A percentile compares a stretch with the other conserved stretches of the same genome.
Conservation (phyloP, 1,140 invertebrate genomes). For the Leptoteleia sp. region DNA sequence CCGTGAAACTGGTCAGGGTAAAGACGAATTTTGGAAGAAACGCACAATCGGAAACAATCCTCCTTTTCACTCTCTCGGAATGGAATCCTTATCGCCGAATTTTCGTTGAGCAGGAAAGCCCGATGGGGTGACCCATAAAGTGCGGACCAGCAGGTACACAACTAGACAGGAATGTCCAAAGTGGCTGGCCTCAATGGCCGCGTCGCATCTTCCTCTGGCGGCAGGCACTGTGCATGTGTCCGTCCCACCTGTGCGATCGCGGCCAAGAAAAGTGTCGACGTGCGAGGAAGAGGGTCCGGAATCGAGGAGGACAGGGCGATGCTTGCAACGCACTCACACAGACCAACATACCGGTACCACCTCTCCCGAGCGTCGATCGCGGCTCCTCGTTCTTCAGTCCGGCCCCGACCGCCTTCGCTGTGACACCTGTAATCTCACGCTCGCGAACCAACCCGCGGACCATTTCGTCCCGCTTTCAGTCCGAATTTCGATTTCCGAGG, state of each 20-base stretch:
- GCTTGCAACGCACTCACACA: constrained; percentile 50
- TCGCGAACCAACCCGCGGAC: constrained; percentile 20
- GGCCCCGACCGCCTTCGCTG: constrained; percentile 70
- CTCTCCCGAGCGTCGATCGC: constrained; percentile 61
- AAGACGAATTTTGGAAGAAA: too few species aligned
- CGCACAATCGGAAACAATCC: too few species aligned
- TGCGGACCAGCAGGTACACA: constrained; percentile 61
- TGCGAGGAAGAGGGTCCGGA: constrained; percentile 38
- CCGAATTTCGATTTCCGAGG: too few species aligned
- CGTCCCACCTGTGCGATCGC: constrained; percentile 59
- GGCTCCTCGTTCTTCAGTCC: constrained; percentile 70
- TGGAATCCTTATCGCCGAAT: constrained; percentile 26
- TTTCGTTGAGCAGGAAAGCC: constrained; percentile 31
- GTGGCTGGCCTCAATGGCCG: constrained; percentile 56
- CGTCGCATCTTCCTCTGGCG: constrained; percentile 46
- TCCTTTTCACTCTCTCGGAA: too few species aligned
- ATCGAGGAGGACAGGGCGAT: constrained; percentile 28
- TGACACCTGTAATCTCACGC: constrained; percentile 29
- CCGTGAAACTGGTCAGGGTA: too few species aligned
- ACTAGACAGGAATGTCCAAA: constrained; percentile 64
- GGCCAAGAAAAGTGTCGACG: constrained; percentile 64
- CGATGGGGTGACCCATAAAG: constrained; percentile 72
- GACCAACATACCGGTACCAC: constrained; percentile 60
- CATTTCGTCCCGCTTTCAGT: constrained; percentile 13
- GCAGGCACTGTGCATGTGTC: constrained; percentile 16